Base-by-base conservation (phyloP, 2,113 vertebrate genomes). In the Plestiodon gilberti region DNA sequence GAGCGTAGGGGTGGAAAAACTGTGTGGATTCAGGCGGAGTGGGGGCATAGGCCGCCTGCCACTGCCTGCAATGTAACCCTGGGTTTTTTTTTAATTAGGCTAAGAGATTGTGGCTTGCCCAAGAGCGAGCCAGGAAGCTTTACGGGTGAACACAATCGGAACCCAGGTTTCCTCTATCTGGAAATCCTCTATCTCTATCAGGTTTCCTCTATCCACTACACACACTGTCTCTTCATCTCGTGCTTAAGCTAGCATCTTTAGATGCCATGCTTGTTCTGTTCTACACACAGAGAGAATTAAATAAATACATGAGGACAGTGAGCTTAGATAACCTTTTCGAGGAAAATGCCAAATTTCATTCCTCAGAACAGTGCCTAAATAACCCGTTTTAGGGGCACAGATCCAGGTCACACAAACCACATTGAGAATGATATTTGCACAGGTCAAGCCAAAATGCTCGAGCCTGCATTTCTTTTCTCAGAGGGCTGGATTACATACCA, bases 371-470 rank as follows among this genome's bases (percentile, higher is more conserved):
- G 82, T n/a, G 25, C 62, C 1, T 0, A 0, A 73, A 6, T 84
- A 88, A 88, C 86, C 23, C 65, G 89, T 87, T 74, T 76, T 65
- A 78, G 83, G 61, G 71, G 55, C 90, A 62, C 70, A 88, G 14
- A 82, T 92, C 81, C 79, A 91, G 59, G 40, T 33, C 30, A 81
- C 22, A 22, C 67, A 59, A 0, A 0, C 64, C 43, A 87, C 70
- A 55, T 69, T 69, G 86, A 84, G 85, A 33, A 92, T 93, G 89
- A 74, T 52, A 55, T 83, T 93, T 94, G 82, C 79, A 87, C 15
- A 55, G 74, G 74, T 76, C 74, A n/a, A 38, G 82, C 89, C 88
- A 87, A 78, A 91, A 87, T 57, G 1, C 35, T 67, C 64, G 33
- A 18, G 38, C 83, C 73, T 57, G 71, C 52, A 40, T 57, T 61